phyloP scores from a whole-genome alignment of 2,888 invertebrate genomes.

The Drosophila atroscutellata region DNA sequence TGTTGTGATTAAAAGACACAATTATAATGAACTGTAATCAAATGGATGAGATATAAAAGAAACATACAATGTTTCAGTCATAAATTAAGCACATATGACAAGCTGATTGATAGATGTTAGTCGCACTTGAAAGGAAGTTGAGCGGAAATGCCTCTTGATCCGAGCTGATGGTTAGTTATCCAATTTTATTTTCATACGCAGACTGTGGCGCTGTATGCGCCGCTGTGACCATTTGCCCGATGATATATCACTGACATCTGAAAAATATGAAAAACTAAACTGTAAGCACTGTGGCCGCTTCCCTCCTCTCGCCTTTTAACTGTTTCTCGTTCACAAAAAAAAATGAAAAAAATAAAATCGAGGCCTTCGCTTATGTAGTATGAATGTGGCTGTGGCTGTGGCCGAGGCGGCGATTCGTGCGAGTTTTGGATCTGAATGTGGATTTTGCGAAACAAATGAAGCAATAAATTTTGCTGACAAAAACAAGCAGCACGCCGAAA shows the following conservation, averaged over 20 bases:
- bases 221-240: constrained; percentile 49
- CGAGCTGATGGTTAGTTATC: constrained; percentile 36
- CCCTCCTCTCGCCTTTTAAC: not conserved
- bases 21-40: constrained; percentile 1
- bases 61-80: not conserved
- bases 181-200: constrained; percentile 42
- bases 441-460: constrained; percentile 80
- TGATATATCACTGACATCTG: constrained; percentile 81
- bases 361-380: constrained; percentile 40
- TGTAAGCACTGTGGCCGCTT: constrained; percentile 19
- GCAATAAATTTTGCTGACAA: constrained; percentile 83
- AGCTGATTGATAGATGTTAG: constrained; percentile 62
- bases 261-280: constrained; percentile 74
- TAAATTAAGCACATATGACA: constrained; percentile 27
- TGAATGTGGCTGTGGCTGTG: constrained; percentile 17
- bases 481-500: constrained; percentile 73
- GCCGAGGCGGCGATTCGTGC: constrained; percentile 17
- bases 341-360: not conserved
- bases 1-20: not conserved
- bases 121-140: constrained; percentile 56
- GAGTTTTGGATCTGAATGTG: constrained; percentile 44
- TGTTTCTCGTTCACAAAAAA: constrained; percentile 7
- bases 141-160: constrained; percentile 66
- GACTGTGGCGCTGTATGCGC: constrained; percentile 14
- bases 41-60: not conserved